Percentiles rank a stretch among this genome's conserved stretches.
Evolutionary conservation across 2,888 invertebrate genomes (phyloP).

Genomic region (Exocentrus adspersus): DNA sequence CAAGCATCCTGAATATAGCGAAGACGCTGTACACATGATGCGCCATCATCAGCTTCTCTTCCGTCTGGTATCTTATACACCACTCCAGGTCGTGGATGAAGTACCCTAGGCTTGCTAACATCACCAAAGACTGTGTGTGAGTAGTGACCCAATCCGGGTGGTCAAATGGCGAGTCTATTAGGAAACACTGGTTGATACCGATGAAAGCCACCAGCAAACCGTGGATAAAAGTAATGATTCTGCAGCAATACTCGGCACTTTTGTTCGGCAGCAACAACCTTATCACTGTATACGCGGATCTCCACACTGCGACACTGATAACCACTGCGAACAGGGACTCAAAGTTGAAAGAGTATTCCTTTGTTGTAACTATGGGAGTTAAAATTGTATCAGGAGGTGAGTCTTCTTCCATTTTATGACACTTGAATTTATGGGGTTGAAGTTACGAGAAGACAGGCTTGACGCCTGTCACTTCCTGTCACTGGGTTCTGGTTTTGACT

Average conservation of each 20-base stretch:
- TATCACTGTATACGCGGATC: constrained; percentile 43
- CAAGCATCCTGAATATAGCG: constrained; percentile 66
- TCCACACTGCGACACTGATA: constrained; percentile 48
- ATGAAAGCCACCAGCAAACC: constrained; percentile 51
- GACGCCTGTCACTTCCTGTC: no score
- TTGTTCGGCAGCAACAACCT: constrained; percentile 39
- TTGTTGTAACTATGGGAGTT: constrained; percentile 1
- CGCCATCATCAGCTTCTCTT: constrained; percentile 64
- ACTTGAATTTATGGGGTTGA: constrained; percentile 24
- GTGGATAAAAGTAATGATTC: constrained; percentile 55
- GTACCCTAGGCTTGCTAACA: constrained; percentile 71
- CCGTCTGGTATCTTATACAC: constrained; percentile 50
- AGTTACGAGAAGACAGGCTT: no score
- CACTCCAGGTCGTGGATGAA: constrained; percentile 71
- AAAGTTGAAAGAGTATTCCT: constrained; percentile 42
- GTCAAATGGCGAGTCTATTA: constrained; percentile 54
- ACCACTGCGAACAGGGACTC: constrained; percentile 42
- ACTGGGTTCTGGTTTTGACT: no score
- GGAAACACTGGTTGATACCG: constrained; percentile 58
- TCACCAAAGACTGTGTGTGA: constrained; percentile 57
- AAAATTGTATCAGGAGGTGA: neutral
- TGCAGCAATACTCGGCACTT: constrained; percentile 52
- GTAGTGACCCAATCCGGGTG: constrained; percentile 53
- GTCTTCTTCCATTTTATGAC: neutral
- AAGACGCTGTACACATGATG: constrained; percentile 68